Evolutionary conservation across 2,113 vertebrate genomes (phyloP).

Genomic region (Callorhinus ursinus): DNA sequence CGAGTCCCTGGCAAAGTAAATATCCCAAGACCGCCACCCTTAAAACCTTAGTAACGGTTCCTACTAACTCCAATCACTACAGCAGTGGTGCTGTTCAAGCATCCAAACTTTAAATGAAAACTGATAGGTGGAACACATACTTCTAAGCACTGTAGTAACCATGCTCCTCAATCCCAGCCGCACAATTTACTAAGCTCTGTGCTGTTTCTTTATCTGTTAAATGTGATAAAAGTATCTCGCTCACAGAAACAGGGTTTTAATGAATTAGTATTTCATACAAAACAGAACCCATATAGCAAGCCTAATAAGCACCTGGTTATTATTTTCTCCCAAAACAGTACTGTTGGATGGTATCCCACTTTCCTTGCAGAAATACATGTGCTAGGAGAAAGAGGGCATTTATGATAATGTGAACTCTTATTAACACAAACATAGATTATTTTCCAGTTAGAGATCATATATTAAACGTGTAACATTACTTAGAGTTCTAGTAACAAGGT

Average conservation of each 20-base stretch:
- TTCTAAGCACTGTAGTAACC: too few relatives aligned
- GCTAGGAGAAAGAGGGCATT: neutral
- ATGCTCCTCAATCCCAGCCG: neutral
- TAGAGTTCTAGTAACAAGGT: neutral
- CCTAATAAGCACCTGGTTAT: neutral
- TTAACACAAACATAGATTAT: neutral
- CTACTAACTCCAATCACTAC: neutral
- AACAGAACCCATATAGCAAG: neutral
- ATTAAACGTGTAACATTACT: neutral
- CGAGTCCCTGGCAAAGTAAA: neutral
- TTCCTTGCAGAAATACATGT: neutral
- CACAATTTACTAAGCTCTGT: neutral
- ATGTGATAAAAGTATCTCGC: neutral
- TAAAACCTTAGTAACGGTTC: neutral
- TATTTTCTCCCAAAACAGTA: neutral
- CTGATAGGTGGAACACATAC: neutral
- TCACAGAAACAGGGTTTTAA: neutral
- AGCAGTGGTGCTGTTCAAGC: neutral
- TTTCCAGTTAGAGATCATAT: neutral
- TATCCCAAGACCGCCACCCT: neutral
- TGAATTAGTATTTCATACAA: neutral
- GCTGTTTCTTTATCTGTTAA: neutral
- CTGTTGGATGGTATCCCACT: neutral
- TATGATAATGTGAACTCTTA: neutral
- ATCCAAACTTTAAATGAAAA: neutral